These are phyloP conservation scores for Drosophila nigrodunni DNA, from an alignment of 1,140 invertebrate species.

Conservation along the genomic window DNA sequence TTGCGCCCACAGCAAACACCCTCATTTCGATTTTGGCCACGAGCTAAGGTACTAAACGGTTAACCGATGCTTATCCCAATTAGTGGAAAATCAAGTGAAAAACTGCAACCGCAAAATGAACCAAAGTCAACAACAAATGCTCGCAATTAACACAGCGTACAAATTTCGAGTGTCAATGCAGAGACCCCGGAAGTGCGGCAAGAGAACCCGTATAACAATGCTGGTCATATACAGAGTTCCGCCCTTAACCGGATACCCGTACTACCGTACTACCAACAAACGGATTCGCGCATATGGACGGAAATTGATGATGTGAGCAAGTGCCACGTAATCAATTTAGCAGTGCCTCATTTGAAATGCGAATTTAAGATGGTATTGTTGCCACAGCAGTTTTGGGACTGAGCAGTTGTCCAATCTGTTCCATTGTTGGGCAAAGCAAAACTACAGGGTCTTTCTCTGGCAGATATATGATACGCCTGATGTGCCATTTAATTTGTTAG, in stretches of 20 bases:
- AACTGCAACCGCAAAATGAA: constrained; percentile 45
- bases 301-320: constrained; percentile 79
- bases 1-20: not conserved
- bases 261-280: not conserved
- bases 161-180: constrained; percentile 68
- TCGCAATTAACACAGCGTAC: constrained; percentile 71
- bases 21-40: not conserved
- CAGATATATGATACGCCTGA: constrained; percentile 30
- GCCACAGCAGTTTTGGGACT: constrained; percentile 2
- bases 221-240: constrained; percentile 12
- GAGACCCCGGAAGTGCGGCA: not conserved
- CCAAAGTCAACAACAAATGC: constrained; percentile 75
- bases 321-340: constrained; percentile 79
- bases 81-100: constrained; percentile 46
- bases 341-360: constrained; percentile 70
- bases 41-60: constrained; percentile 4
- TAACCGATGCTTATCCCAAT: constrained; percentile 47
- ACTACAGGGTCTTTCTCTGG: not conserved
- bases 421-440: not conserved
- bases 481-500: constrained; percentile 35
- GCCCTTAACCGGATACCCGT: constrained; percentile 26
- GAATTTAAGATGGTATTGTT: constrained; percentile 80
- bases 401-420: not conserved
- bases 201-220: constrained; percentile 9
- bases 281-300: constrained; percentile 75